These are phyloP conservation scores for Pantherophis guttatus DNA, from an alignment of 2,113 vertebrate species.

Conservation along the genomic window DNA sequence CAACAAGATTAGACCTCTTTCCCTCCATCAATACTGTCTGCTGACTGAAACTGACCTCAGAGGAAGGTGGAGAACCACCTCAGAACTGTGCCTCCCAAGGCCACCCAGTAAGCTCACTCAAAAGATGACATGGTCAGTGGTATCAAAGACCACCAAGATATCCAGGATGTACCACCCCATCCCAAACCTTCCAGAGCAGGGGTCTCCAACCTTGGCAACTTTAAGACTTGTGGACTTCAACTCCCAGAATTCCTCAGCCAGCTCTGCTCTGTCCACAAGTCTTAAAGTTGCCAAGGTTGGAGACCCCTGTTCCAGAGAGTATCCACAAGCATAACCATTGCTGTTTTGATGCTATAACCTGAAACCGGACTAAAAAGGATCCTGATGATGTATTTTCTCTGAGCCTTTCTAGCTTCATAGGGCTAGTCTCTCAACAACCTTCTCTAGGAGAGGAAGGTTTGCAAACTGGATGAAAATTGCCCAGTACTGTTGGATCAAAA, in stretches of 20 bases:
- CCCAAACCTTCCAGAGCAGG: not conserved
- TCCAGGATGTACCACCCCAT: not conserved
- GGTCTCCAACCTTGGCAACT: no score
- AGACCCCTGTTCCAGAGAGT: not conserved
- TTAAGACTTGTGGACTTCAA: no score
- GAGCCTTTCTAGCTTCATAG: not conserved
- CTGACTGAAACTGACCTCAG: not conserved
- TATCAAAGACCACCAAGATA: not conserved
- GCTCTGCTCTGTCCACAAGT: no score
- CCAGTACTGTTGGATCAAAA: not conserved
- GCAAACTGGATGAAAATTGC: not conserved
- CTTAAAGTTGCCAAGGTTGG: no score
- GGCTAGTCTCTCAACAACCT: not conserved
- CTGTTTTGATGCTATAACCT: not conserved
- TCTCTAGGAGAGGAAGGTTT: not conserved
- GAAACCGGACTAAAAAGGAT: not conserved
- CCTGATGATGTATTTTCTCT: not conserved
- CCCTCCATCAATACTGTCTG: not conserved
- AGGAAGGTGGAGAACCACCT: not conserved
- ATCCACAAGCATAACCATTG: not conserved
- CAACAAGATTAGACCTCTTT: not conserved
- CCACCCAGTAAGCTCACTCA: not conserved
- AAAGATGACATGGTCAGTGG: not conserved
- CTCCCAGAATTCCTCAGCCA: no score
- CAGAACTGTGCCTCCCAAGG: not conserved